Percentiles rank a stretch among this genome's conserved stretches.
Evolutionary conservation across 2,797 vertebrate species (phyloP).

Genomic region (Sebastes flavidus): DNA sequence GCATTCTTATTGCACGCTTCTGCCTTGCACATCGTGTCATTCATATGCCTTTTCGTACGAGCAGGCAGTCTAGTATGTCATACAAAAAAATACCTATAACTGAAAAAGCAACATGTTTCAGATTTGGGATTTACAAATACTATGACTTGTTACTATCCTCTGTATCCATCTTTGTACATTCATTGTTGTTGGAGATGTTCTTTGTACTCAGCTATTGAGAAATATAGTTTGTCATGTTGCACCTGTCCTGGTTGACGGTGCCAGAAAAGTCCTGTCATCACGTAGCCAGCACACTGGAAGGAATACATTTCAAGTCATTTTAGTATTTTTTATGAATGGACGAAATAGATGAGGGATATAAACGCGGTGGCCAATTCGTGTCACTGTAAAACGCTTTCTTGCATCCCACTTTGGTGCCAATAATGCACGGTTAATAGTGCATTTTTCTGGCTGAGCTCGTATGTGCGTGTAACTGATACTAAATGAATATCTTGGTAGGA

Average conservation of each 20-base stretch:
- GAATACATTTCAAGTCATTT: slow-evolving; percentile 1
- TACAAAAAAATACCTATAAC: background rate
- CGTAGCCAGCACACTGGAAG: background rate
- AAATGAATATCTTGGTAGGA: background rate
- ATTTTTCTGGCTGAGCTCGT: background rate
- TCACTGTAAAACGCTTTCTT: background rate
- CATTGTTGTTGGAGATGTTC: background rate
- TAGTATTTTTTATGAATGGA: slow-evolving; percentile 18
- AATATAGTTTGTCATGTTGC: slow-evolving; percentile 14
- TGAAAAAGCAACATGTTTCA: background rate
- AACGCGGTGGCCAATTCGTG: background rate
- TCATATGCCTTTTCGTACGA: background rate
- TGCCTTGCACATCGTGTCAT: too few relatives aligned
- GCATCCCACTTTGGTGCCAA: background rate
- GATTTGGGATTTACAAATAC: background rate
- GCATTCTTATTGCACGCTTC: too few relatives aligned
- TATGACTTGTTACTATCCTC: background rate
- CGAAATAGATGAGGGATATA: background rate
- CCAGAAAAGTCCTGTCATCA: slow-evolving; percentile 17
- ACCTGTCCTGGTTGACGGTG: slow-evolving; percentile 12
- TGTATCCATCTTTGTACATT: background rate
- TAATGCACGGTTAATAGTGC: background rate
- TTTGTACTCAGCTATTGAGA: slow-evolving; percentile 13
- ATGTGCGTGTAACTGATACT: background rate
- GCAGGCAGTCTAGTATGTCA: background rate